These are phyloP conservation scores for Mylabris sibirica DNA, from an alignment of 2,888 invertebrate genomes.

Conservation along the genomic window DNA sequence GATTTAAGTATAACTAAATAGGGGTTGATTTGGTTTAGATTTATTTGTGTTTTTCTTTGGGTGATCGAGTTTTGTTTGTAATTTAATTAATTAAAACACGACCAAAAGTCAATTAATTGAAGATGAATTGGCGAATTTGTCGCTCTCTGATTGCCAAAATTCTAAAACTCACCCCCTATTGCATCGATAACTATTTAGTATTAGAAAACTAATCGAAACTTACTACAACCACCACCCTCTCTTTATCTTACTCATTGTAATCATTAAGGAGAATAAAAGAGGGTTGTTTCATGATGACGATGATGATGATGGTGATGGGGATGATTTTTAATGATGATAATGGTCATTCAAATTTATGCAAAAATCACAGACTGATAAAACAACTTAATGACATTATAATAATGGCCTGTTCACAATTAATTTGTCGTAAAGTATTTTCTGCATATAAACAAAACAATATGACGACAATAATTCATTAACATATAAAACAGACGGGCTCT, in stretches of 20 bases:
- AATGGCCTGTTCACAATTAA: slow-evolving; percentile 61
- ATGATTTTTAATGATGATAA: slow-evolving; percentile 22
- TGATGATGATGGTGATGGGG: slow-evolving; percentile 6
- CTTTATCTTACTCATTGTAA: too few relatives aligned
- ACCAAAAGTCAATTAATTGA: slow-evolving; percentile 40
- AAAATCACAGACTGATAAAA: slow-evolving; percentile 44
- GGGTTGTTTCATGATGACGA: background rate
- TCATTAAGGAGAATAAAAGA: slow-evolving; percentile 7
- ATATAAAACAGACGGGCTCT: slow-evolving; percentile 40
- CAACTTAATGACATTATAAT: slow-evolving; percentile 62
- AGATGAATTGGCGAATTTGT: slow-evolving; percentile 41
- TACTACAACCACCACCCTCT: slow-evolving; percentile 8
- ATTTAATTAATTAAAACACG: slow-evolving; percentile 38
- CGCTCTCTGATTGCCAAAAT: slow-evolving; percentile 16
- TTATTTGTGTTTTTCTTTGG: background rate
- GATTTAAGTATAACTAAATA: background rate
- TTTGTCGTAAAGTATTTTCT: slow-evolving; percentile 56
- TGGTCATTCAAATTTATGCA: slow-evolving; percentile 56
- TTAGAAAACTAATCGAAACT: slow-evolving; percentile 31
- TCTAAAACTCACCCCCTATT: background rate
- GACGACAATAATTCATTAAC: slow-evolving; percentile 50
- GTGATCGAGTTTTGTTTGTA: background rate
- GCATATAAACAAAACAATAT: background rate
- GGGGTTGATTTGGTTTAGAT: background rate
- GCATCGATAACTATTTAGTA: background rate